Percentiles rank a stretch among this genome's conserved stretches.
Conservation (phyloP, 2,888 invertebrate species). For the Punctoribates punctum region DNA sequence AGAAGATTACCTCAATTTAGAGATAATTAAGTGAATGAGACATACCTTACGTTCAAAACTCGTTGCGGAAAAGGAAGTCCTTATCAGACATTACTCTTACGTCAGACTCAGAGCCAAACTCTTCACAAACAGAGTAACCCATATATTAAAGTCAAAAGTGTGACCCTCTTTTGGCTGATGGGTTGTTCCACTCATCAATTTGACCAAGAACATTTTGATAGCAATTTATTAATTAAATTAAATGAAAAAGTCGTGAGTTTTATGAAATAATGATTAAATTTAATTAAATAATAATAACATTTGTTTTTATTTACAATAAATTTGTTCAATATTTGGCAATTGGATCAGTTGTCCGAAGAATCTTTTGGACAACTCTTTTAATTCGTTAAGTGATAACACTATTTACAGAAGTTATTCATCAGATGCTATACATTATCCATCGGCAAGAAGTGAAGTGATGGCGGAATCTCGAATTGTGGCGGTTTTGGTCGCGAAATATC, state of each 20-base stretch:
- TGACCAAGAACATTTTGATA: too few relatives aligned
- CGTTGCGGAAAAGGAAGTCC: neutral
- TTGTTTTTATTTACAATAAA: neutral
- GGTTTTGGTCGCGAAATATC: conserved; percentile 37
- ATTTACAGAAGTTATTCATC: conserved; percentile 7
- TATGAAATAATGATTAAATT: neutral
- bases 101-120: neutral
- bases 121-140: neutral
- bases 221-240: too few relatives aligned
- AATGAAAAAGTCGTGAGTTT: too few relatives aligned
- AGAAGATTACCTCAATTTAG: neutral
- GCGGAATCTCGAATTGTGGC: conserved; percentile 33
- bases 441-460: conserved; percentile 33
- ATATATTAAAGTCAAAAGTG: too few relatives aligned
- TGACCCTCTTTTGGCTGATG: too few relatives aligned
- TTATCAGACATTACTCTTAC: neutral
- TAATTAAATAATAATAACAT: neutral
- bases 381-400: neutral
- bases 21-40: neutral
- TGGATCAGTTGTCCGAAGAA: neutral
- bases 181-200: too few relatives aligned
- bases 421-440: conserved; percentile 38
- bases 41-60: neutral
- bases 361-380: neutral
- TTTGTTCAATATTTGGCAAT: neutral